Base-by-base conservation (phyloP, 2,113 vertebrate species). In the Xiphias gladius region DNA sequence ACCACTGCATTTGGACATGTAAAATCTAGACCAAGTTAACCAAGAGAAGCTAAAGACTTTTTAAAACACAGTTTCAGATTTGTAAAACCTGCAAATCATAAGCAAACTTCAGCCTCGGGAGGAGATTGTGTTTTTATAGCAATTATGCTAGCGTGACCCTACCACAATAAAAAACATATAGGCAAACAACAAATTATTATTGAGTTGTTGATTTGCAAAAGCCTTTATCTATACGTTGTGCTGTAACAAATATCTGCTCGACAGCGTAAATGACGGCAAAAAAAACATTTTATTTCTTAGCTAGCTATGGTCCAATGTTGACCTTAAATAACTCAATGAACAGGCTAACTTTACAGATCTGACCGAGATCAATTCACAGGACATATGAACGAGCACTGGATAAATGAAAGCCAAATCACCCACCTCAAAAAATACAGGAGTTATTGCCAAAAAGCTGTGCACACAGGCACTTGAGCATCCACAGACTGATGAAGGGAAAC, bases 281-380 rank as follows among this genome's bases (percentile, higher is more conserved):
- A 17, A 72, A 58, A 32, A 74, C 24, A 1, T 41, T 22, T 14
- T 7, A 57, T 39, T 28, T 24, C 32, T 39, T 0, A 78, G 46
- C 58, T 73, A 72, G 71, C 19, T 24, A 37, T 79, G 66, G 52
- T 61, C 55, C 48, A 41, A 1, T 50, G 54, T 20, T 88, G 89
- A 90, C 88, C 88, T n/a, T 84, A 71, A 46, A 88, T 84, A 73
- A 41, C 69, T 20, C 5, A 57, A 17, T 64, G 58, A 67, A 4
- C 43, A 35, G 17, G 2, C 17, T 58, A 82, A 66, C 78, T 65
- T 70, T 5, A 71, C 48, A 32, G 0, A 71, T 57, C 26, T 39
- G 48, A 55, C 41, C 8, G 19, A 37, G 14, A 58, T 12, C 3
- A 70, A 24, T 7, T 50, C 39, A 59, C 10, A 13, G 22, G 12